phyloP scores from a whole-genome alignment of 2,888 invertebrate genomes.

The Lepetodrilus schrolli region DNA sequence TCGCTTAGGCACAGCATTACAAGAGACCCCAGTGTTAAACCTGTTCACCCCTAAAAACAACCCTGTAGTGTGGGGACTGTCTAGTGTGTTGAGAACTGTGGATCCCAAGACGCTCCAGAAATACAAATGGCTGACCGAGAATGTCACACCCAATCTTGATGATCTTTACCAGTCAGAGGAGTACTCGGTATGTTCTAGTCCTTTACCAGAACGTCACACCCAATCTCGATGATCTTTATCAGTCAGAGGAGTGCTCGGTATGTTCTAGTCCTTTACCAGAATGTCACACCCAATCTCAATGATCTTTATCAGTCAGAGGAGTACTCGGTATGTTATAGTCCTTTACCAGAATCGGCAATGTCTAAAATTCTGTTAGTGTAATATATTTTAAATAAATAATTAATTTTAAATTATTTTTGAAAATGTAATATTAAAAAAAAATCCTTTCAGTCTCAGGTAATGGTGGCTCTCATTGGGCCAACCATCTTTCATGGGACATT shows the following conservation, averaged over 20 bases:
- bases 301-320: constrained; percentile 54
- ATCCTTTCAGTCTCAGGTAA: constrained; percentile 67
- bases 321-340: constrained; percentile 61
- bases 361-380: too few relatives aligned
- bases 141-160: constrained; percentile 59
- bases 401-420: too few relatives aligned
- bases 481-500: constrained; percentile 68
- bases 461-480: constrained; percentile 67
- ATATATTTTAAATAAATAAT: too few relatives aligned
- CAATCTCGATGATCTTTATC: constrained; percentile 48
- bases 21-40: constrained; percentile 56
- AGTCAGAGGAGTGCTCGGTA: constrained; percentile 61
- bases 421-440: too few relatives aligned
- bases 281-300: constrained; percentile 59
- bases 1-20: constrained; percentile 50
- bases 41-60: constrained; percentile 52
- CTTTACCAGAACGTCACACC: constrained; percentile 65
- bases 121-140: constrained; percentile 64
- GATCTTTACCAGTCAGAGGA: constrained; percentile 54
- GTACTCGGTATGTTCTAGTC: constrained; percentile 61
- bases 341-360: too few relatives aligned
- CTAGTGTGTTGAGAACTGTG: constrained; percentile 56
- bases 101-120: constrained; percentile 51
- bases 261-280: constrained; percentile 47
- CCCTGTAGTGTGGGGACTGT: constrained; percentile 62